A percentile compares a stretch with the other conserved stretches of the same genome.
Evolutionary conservation across 2,888 invertebrate genomes (phyloP).

Genomic region (Philhelius pedissequus): DNA sequence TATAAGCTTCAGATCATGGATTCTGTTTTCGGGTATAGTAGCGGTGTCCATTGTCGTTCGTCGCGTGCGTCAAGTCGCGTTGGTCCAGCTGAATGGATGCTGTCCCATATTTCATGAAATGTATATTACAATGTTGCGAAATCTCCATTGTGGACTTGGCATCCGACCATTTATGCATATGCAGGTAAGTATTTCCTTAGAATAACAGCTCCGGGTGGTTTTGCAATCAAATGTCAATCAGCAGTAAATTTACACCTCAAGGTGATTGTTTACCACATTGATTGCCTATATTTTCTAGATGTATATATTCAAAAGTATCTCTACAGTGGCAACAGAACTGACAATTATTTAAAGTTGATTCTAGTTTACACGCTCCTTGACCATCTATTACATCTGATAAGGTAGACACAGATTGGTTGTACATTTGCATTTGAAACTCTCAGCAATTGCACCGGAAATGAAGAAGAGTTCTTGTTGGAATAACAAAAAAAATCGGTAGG

Average conservation of each 20-base stretch:
- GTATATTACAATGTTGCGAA: not conserved
- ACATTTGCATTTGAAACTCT: slow-evolving; percentile 27
- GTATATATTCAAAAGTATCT: not conserved
- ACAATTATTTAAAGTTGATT: slow-evolving; percentile 10
- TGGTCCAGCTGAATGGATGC: not conserved
- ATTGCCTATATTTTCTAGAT: not conserved
- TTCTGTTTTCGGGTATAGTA: slow-evolving; percentile 38
- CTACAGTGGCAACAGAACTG: slow-evolving; percentile 10
- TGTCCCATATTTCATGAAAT: not conserved
- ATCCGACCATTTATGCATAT: not conserved
- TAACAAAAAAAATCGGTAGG: not conserved
- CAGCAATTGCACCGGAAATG: slow-evolving; percentile 9
- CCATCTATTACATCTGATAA: slow-evolving; percentile 54
- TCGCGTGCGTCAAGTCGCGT: not conserved
- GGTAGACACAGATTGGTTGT: not conserved
- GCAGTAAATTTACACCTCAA: slow-evolving; percentile 25
- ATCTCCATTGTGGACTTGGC: not conserved
- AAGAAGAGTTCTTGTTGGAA: slow-evolving; percentile 7
- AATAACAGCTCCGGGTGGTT: slow-evolving; percentile 37
- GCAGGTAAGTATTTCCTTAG: not conserved
- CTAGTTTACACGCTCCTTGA: slow-evolving; percentile 47
- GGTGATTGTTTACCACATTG: slow-evolving; percentile 18
- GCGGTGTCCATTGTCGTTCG: not conserved
- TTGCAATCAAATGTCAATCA: slow-evolving; percentile 58
- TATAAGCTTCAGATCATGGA: slow-evolving; percentile 31